Conservation (phyloP, 2,113 vertebrate genomes). For the Felis catus region F.catus_Fca126_mat1.0 CM031420.1:10323501-10324000, state of each 20-base stretch:
- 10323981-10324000: constrained; percentile 10
- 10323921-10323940: neutral
- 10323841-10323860: constrained; percentile 57
- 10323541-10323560: neutral
- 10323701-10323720: neutral
- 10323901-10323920: neutral
- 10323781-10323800: constrained; percentile 64
- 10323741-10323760: neutral
- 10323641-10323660: neutral
- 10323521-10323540: neutral
- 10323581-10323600: neutral
- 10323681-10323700: neutral
- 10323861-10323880: constrained; percentile 32
- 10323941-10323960: constrained; percentile 57
- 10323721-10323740: neutral
- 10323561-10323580: neutral
- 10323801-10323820: constrained; percentile 46
- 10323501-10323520: neutral
- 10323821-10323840: constrained; percentile 46
- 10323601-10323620: neutral
- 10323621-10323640: neutral
- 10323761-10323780: neutral
- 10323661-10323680: neutral
- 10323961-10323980: constrained; percentile 50
- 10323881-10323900: constrained; percentile 52